Base-by-base conservation (phyloP, 2,113 vertebrate genomes). In the Perca schrenkii region DNA sequence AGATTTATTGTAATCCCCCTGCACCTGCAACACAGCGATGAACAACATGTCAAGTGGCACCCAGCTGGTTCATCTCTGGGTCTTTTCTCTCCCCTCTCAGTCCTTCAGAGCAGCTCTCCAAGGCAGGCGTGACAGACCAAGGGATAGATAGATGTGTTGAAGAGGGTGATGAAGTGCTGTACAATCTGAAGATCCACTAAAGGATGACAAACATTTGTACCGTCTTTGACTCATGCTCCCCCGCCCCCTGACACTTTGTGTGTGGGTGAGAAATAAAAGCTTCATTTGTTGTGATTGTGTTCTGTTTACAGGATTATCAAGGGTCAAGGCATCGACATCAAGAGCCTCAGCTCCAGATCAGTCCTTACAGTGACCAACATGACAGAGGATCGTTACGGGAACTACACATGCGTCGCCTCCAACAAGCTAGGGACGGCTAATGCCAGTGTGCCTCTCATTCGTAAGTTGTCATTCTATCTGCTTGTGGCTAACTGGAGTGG, bases 311-410 rank as follows among this genome's bases (percentile, higher is more conserved):
- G 98, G 95, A 96, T 99, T 94, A 95, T 96, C 92, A 99, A 96
- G 92, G 97, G 97, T 70, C 97, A 98, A 94, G 98, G 97, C 88
- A 98, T 99, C 83, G 95, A 97, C 84, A 99, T 99, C 96, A 97
- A 98, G 94, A 99, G 95, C 92, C 96, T 96, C 90, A 99, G 95
- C 92, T 97, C 98, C 86, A 98, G 98, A 96, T 99, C 98, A 88
- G 93, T 99, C 90, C 98, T 99, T 89, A 98, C 97, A 80, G 96
- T 99, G 89, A 98, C 92, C 94, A 99, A 99, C 87, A 97, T 99
- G 96, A 99, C 98, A 92, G 97, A 99, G 94, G 98, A 99, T 92
- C 98, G 97, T 92, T 99, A 99, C 77, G 98, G 98, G 93, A 99
- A 99, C 96, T 99, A 99, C 94, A 99, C 98, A 7, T 99, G 98